A percentile compares a stretch with the other conserved stretches of the same genome.
phyloP scores from a whole-genome alignment of 2,888 invertebrate genomes.

The Choreutis nemorana region DNA sequence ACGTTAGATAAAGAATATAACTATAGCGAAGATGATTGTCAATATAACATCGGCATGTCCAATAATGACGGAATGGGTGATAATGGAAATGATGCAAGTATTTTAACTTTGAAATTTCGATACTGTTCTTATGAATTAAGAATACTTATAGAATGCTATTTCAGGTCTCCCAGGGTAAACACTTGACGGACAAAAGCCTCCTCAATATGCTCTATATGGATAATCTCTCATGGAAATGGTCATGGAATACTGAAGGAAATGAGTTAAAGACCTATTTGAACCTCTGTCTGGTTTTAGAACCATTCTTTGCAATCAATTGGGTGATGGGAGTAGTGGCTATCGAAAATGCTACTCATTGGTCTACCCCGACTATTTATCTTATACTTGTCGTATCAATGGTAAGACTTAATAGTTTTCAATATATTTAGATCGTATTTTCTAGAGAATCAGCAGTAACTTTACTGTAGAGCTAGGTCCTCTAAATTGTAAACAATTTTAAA shows the following conservation, averaged over 20 bases:
- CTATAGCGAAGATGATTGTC: conserved; percentile 44
- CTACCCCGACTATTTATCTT: conserved; percentile 67
- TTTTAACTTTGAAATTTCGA: not conserved
- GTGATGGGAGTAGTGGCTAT: conserved; percentile 77
- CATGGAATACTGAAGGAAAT: conserved; percentile 57
- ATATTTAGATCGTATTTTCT: not conserved
- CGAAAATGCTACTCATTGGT: conserved; percentile 71
- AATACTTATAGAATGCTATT: conserved; percentile 1
- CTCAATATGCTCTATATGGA: conserved; percentile 51
- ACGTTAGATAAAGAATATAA: conserved; percentile 46
- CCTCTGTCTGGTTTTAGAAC: conserved; percentile 72
- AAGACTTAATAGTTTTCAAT: conserved; percentile 15
- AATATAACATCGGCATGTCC: conserved; percentile 28
- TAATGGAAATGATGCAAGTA: conserved; percentile 33
- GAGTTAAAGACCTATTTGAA: conserved; percentile 68
- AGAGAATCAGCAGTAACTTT: too few species aligned
- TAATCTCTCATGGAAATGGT: conserved; percentile 54
- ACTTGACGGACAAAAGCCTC: conserved; percentile 36
- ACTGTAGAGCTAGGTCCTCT: too few species aligned
- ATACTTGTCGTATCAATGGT: conserved; percentile 68
- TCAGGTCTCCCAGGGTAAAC: conserved; percentile 21
- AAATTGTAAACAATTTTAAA: too few species aligned
- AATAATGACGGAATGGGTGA: conserved; percentile 27
- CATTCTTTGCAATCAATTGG: conserved; percentile 77
- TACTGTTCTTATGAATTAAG: not conserved